Evolutionary conservation across 2,797 vertebrate genomes (phyloP).

Genomic region (Muscicapa striata): DNA sequence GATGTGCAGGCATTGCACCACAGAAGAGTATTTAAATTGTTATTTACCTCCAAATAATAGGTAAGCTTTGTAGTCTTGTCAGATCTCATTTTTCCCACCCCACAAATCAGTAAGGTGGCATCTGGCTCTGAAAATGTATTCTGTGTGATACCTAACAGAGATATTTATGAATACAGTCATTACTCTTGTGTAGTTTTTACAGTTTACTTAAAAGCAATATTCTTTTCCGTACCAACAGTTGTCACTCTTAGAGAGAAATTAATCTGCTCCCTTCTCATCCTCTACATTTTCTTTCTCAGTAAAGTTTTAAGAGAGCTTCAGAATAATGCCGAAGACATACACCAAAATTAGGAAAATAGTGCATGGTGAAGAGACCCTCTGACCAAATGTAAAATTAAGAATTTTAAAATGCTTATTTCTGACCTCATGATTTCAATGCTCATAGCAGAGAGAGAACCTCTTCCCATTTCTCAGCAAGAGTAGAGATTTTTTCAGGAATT

Average conservation of each 20-base stretch:
- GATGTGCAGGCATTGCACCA: not conserved
- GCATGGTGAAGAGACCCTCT: not conserved
- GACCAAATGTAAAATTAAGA: not conserved
- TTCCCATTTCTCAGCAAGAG: not conserved
- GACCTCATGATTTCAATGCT: not conserved
- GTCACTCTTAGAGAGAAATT: not conserved
- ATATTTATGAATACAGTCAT: not conserved
- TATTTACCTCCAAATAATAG: not conserved
- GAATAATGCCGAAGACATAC: not conserved
- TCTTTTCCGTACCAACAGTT: not conserved
- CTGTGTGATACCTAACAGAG: not conserved
- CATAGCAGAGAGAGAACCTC: not conserved
- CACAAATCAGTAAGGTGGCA: not conserved
- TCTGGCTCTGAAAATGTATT: not conserved
- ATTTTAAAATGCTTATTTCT: not conserved
- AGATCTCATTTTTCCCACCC: not conserved
- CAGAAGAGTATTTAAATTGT: not conserved
- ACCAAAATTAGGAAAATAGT: not conserved
- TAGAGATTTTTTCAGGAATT: not conserved
- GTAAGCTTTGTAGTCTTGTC: not conserved
- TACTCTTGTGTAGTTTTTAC: not conserved
- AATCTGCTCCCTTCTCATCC: not conserved
- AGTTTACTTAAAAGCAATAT: constrained; percentile 20
- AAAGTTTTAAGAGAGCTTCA: not conserved
- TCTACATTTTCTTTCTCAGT: not conserved